A percentile compares a stretch with the other conserved stretches of the same genome.
Conservation (phyloP, 2,113 vertebrate genomes). For the Benitochromis conjunctus region DNA sequence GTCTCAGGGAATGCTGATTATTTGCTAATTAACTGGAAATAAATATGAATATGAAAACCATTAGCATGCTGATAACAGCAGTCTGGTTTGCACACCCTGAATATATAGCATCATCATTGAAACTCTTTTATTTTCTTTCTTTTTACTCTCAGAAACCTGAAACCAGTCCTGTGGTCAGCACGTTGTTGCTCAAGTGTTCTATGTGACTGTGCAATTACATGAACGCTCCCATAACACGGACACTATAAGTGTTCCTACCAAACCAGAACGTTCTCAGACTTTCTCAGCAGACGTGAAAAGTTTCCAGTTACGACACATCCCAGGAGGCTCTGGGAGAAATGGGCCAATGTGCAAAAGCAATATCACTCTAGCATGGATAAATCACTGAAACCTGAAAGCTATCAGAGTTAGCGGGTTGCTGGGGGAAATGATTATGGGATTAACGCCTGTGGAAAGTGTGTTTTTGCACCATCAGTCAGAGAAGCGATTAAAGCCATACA, state of each 20-base stretch:
- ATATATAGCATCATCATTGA: neutral
- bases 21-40: slow-evolving; percentile 35
- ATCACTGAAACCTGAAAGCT: slow-evolving; percentile 18
- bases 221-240: neutral
- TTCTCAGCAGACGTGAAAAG: neutral
- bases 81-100: neutral
- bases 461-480: slow-evolving; percentile 31
- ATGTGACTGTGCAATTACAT: neutral
- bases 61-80: neutral
- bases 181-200: neutral
- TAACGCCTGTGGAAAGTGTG: slow-evolving; percentile 12
- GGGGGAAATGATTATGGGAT: slow-evolving; percentile 40
- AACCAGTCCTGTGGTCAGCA: neutral
- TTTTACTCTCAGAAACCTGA: neutral
- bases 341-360: slow-evolving; percentile 2
- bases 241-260: neutral
- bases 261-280: neutral
- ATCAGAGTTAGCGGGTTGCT: neutral
- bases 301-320: neutral
- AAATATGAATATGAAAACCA: slow-evolving; percentile 24
- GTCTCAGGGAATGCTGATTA: slow-evolving; percentile 30
- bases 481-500: slow-evolving; percentile 18
- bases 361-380: slow-evolving; percentile 8
- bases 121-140: neutral
- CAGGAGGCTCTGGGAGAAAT: neutral